Percentiles rank a stretch among this genome's conserved stretches.
These are phyloP conservation scores for Macrophya annulata DNA, from an alignment of 2,888 invertebrate genomes.

Conservation along the genomic window DNA sequence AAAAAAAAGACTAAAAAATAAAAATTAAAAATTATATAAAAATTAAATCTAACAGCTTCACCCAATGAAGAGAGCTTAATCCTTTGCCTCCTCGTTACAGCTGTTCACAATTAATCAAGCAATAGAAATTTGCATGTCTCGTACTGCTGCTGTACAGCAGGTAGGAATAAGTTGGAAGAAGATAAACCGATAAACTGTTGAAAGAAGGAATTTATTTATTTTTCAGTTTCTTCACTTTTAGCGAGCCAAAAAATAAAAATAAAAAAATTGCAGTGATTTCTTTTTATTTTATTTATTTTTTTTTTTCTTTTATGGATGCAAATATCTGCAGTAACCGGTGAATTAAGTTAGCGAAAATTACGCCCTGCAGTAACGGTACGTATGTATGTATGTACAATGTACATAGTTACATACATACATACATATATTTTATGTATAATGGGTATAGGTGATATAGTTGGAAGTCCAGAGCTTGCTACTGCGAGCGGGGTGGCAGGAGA, in stretches of 20 bases:
- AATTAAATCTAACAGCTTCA: not conserved
- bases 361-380: not conserved
- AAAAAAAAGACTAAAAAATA: not conserved
- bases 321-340: not conserved
- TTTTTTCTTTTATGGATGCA: not conserved
- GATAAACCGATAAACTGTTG: not conserved
- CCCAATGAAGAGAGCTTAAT: not conserved
- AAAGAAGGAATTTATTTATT: constrained; percentile 10
- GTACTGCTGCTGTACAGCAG: not conserved
- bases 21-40: not conserved
- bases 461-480: not conserved
- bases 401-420: not conserved
- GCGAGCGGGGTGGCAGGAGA: not conserved
- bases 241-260: too few relatives aligned
- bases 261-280: not conserved
- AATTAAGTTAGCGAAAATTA: not conserved
- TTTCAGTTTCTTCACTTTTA: not conserved
- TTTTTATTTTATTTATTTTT: not conserved
- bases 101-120: not conserved
- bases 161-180: not conserved
- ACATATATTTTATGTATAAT: not conserved
- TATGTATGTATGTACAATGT: too few relatives aligned
- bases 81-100: not conserved
- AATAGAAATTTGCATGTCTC: not conserved
- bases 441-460: not conserved